These are phyloP conservation scores for Isoperla grammatica DNA, from an alignment of 2,888 invertebrate species.

Conservation along the genomic window DNA sequence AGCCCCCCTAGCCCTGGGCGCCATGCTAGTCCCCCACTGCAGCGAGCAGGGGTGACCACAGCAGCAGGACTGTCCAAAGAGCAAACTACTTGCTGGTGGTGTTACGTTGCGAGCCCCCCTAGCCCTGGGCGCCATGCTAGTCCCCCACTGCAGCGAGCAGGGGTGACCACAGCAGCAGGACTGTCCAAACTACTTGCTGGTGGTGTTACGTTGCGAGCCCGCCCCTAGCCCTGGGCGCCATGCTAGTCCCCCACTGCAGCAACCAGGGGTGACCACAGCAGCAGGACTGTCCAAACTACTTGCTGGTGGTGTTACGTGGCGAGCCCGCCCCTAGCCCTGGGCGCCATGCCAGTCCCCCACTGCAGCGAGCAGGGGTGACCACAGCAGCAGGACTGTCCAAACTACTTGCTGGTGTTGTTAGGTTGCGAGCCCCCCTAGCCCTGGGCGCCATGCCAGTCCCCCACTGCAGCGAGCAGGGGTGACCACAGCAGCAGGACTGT, in stretches of 20 bases:
- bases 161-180: neutral
- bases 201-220: constrained; percentile 37
- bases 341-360: neutral
- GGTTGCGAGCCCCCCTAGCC: constrained; percentile 26
- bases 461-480: neutral
- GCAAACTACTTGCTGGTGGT: no score
- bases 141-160: neutral
- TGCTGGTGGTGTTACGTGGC: constrained; percentile 37
- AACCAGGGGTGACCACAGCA: neutral
- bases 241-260: neutral
- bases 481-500: neutral
- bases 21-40: neutral
- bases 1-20: constrained; percentile 21
- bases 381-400: neutral
- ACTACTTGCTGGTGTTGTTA: constrained; percentile 35
- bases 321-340: constrained; percentile 21
- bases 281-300: neutral
- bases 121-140: neutral
- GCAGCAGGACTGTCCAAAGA: neutral
- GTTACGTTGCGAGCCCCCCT: constrained; percentile 35
- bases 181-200: neutral
- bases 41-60: neutral
- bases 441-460: neutral
- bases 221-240: neutral
- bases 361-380: neutral